Evolutionary conservation across 2,797 vertebrate species (phyloP).

Genomic region (Cryptoblepharus egeriae): DNA sequence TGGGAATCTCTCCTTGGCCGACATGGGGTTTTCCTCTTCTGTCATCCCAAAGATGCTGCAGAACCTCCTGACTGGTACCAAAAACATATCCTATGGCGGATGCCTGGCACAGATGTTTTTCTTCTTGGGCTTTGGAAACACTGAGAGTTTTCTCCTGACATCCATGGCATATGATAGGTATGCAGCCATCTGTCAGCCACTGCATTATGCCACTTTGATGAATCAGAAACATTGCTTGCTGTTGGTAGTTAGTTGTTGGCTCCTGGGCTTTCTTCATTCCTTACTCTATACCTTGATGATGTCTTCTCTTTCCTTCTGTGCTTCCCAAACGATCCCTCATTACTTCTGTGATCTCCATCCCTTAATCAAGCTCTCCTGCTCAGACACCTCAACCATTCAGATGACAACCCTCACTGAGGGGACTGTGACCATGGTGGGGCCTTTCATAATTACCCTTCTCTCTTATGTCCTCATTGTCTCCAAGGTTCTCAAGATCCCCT

Average conservation of each 20-base stretch:
- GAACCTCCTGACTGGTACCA: constrained; percentile 52
- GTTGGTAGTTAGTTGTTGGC: constrained; percentile 46
- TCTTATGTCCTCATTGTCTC: constrained; percentile 54
- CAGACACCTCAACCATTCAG: constrained; percentile 56
- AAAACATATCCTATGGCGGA: constrained; percentile 46
- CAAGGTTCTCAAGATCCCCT: constrained; percentile 57
- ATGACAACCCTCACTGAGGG: constrained; percentile 52
- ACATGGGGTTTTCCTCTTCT: constrained; percentile 54
- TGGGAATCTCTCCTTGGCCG: constrained; percentile 38
- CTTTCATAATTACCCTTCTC: constrained; percentile 56
- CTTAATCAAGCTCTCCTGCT: constrained; percentile 65
- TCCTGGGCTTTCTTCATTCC: constrained; percentile 41
- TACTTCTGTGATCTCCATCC: constrained; percentile 68
- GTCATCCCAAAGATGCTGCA: constrained; percentile 59
- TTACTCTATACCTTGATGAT: constrained; percentile 48
- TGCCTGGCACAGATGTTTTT: constrained; percentile 64
- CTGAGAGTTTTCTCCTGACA: constrained; percentile 61
- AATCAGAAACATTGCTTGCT: constrained; percentile 19
- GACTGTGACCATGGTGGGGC: constrained; percentile 46
- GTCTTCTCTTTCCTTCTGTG: constrained; percentile 61
- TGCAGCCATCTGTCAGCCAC: constrained; percentile 58
- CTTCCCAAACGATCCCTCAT: constrained; percentile 60
- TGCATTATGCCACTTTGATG: constrained; percentile 47
- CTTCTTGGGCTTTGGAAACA: constrained; percentile 57
- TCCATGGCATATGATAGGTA: constrained; percentile 65